Evolutionary conservation across 2,797 vertebrate species (phyloP), one percentile per base, ranked within the genome.

Genomic region (Hoplostethus mediterraneus): DNA sequence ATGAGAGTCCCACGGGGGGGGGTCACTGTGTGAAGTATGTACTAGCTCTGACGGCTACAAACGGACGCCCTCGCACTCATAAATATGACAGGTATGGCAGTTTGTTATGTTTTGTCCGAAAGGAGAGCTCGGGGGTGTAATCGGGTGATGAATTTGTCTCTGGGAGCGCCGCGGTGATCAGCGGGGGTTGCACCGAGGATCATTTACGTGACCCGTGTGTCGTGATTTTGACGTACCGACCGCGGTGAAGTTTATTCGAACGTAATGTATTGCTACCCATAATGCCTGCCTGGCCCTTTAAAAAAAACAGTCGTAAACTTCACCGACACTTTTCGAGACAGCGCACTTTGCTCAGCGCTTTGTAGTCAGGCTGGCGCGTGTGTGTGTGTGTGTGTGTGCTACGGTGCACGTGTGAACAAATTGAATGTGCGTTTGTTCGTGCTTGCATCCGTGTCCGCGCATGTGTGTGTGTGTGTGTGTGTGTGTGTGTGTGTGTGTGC

Each of bases 61-160:
- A 81, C 67, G 70, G 59, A 66, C 73, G 74, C 71, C 73, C 69
- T 49, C 6, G 54, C 67, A n/a, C 83, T 73, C 78, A 67, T 83
- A 80, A 84, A 85, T 88, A 90, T 79, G 80, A 83, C 84, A 84
- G 67, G 62, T 77, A 60, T 49, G 79, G 52, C 85, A 72, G 67
- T 82, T 79, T 80, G 84, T 89, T 86, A 63, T 79, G 21, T 71
- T 63, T 74, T 57, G 51, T 52, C 71, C 33, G 40, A 53, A 75
- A 69, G 66, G 75, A 72, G 77, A 36, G 63, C 67, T 28, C 6
- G 0, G 33, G 28, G 30, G 51, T 61, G 64, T 69, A 77, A 77
- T 82, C 80, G 58, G 63, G 67, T 89, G 89, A 93, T 87, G 70
- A 83, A 92, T 89, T 77, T 36, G 53, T 75, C 86, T 84, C 81